Conservation (phyloP, 2,888 invertebrate species). For the Furcula furcula region DNA sequence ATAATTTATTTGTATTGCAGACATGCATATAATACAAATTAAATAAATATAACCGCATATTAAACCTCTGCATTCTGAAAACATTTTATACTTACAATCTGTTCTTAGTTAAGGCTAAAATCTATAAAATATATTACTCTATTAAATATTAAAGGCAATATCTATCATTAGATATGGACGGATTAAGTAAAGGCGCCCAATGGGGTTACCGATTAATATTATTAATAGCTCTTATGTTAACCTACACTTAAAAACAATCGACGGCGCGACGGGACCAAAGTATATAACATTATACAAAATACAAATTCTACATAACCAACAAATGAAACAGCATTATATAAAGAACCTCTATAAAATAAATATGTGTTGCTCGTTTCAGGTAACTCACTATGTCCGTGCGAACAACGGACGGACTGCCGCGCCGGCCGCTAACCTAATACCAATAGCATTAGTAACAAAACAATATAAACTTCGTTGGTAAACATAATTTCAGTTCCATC, state of each 20-base stretch:
- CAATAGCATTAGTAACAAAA: slow-evolving; percentile 65
- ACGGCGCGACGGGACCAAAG: slow-evolving; percentile 61
- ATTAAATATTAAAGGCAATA: slow-evolving; percentile 82
- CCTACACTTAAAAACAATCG: slow-evolving; percentile 53
- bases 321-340: slow-evolving; percentile 67
- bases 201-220: slow-evolving; percentile 77
- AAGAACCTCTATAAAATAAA: slow-evolving; percentile 75
- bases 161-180: slow-evolving; percentile 80
- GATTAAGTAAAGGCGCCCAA: slow-evolving; percentile 80
- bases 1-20: slow-evolving; percentile 35
- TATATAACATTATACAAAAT: slow-evolving; percentile 47
- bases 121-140: slow-evolving; percentile 82
- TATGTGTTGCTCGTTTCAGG: slow-evolving; percentile 72
- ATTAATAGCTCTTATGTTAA: slow-evolving; percentile 67
- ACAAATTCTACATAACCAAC: slow-evolving; percentile 64
- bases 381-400: slow-evolving; percentile 72
- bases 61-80: slow-evolving; percentile 70
- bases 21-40: slow-evolving; percentile 35
- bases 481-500: slow-evolving; percentile 77
- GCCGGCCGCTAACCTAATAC: slow-evolving; percentile 49
- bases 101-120: slow-evolving; percentile 66
- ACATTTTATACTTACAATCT: slow-evolving; percentile 67
- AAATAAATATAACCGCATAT: slow-evolving; percentile 61
- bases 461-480: slow-evolving; percentile 77
- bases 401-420: slow-evolving; percentile 52